phyloP scores from a whole-genome alignment of 1,140 invertebrate genomes.

The Zaprionus taronus region DNA sequence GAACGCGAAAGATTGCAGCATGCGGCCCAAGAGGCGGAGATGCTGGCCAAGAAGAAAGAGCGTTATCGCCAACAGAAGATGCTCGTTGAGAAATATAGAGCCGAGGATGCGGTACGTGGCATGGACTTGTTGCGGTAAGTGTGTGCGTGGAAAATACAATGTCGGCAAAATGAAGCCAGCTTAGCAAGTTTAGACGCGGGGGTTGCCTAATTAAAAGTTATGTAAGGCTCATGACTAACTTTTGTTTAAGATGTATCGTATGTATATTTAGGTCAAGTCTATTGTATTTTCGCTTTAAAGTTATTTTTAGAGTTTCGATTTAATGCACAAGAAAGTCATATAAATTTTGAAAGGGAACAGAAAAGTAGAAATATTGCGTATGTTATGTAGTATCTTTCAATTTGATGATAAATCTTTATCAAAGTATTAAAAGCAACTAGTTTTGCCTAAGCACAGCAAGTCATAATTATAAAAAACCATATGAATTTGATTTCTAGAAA shows the following conservation, averaged over 20 bases:
- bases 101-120: constrained; percentile 73
- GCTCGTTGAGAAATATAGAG: constrained; percentile 71
- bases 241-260: constrained; percentile 5
- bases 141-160: not conserved
- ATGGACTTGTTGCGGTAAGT: constrained; percentile 80
- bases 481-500: not conserved
- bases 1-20: constrained; percentile 76
- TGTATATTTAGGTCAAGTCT: not conserved
- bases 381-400: no score
- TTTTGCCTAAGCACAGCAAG: not conserved
- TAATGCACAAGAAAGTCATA: no score
- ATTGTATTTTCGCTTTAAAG: not conserved
- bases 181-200: constrained; percentile 10
- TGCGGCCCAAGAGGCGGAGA: constrained; percentile 73
- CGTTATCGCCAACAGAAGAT: constrained; percentile 66
- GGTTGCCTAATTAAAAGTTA: constrained; percentile 38
- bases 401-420: no score
- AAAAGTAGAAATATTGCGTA: no score
- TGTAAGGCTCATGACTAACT: not conserved
- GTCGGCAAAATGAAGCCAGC: constrained; percentile 4
- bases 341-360: no score
- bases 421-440: no score
- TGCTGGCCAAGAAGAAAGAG: constrained; percentile 64
- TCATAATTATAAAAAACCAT: not conserved
- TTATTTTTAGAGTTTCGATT: not conserved